Evolutionary conservation across 2,113 vertebrate genomes (phyloP).

Genomic region (Paramormyrops kingsleyae): DNA sequence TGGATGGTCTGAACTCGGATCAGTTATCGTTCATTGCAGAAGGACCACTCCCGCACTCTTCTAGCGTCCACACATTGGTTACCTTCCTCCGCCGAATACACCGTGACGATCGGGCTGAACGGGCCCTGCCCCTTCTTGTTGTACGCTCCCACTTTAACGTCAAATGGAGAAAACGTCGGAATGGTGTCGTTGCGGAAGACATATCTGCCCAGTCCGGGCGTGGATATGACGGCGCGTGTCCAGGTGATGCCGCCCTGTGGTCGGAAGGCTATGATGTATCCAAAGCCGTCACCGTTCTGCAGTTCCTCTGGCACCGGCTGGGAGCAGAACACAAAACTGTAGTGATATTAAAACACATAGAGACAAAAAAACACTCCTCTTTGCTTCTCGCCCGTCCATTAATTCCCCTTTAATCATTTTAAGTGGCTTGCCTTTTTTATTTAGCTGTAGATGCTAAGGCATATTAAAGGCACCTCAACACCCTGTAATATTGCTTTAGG

Average conservation of each 20-base stretch:
- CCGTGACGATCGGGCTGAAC: conserved; percentile 75
- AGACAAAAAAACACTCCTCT: conserved; percentile 53
- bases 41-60: not conserved
- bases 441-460: not conserved
- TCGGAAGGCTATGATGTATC: conserved; percentile 88
- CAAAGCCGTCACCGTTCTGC: conserved; percentile 89
- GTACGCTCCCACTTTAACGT: conserved; percentile 87
- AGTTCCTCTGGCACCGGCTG: conserved; percentile 90
- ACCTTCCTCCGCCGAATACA: conserved; percentile 94
- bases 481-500: not conserved
- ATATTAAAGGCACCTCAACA: not conserved
- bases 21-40: not conserved
- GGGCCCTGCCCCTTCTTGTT: conserved; percentile 90
- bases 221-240: conserved; percentile 84
- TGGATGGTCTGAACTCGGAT: not conserved
- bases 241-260: conserved; percentile 71
- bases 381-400: conserved; percentile 34
- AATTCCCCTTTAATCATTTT: not conserved
- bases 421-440: not conserved
- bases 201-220: conserved; percentile 67
- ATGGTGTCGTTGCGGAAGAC: conserved; percentile 87
- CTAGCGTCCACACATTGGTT: conserved; percentile 3
- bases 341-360: conserved; percentile 76
- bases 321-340: conserved; percentile 69
- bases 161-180: conserved; percentile 78